Base-by-base conservation (phyloP, 2,797 vertebrate genomes). In the Malacoraja senta region DNA sequence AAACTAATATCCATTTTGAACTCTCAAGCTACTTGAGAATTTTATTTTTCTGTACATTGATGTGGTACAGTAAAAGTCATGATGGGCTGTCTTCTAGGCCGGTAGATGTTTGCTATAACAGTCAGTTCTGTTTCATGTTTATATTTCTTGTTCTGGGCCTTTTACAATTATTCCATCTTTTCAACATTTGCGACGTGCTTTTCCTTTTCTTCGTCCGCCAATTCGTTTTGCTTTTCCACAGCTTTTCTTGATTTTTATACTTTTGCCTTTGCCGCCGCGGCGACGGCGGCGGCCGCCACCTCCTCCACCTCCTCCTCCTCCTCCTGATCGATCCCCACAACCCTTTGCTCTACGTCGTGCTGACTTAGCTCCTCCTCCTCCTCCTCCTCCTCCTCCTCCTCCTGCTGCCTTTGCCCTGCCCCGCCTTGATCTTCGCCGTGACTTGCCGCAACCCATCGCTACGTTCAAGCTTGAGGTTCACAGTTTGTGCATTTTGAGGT, bases 31-130 rank as follows among this genome's bases (percentile, higher is more conserved):
- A 13, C 26, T 74, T 91, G 90, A 91, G 90, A 74, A 91, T 53
- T 91, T 91, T 91, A 91, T 91, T 91, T 53, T 91, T 38, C 53
- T 53, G 71, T 53, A 91, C 71, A 74, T 71, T 91, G 35, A 53
- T 53, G 38, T 53, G 38, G 90, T 91, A 91, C 90, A 72, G 90
- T 91, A 44, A 72, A 91, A 38, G 38, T 17, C 9, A 74, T 72
- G 90, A 53, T 10, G 72, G 35, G 24, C 53, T 91, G 1, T 53
- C 68, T 91, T 72, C 38, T 68, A 91, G 35, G 90, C 65, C 90
- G 26, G 38, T 74, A 72, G 68, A 74, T 74, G 90, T n/a, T 26
- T 26, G 21, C 71, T 24, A 74, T 61, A 91, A 91, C 88, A 86
- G 58, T 86, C n/a, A 88, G n/a, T 65, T 86, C 61, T 88, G n/a